These are phyloP conservation scores for Tetragonula carbonaria DNA, from an alignment of 2,888 invertebrate genomes.

Conservation along the genomic window DNA sequence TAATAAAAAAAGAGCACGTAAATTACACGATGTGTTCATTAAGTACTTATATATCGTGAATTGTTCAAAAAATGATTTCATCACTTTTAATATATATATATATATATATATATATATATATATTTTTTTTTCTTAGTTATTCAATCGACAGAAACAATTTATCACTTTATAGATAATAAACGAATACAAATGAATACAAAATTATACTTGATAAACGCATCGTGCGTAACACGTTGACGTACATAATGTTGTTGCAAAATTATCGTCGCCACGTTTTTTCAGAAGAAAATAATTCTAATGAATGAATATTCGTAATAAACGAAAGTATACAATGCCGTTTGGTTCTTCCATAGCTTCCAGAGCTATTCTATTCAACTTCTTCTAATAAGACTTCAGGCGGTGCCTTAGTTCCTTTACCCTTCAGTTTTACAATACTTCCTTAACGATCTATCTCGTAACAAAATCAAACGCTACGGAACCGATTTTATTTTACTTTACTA, in stretches of 20 bases:
- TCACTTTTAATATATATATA: not conserved
- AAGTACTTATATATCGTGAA: not conserved
- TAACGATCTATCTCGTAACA: conserved; percentile 38
- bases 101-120: too few species aligned
- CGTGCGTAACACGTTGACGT: not conserved
- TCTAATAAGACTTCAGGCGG: conserved; percentile 26
- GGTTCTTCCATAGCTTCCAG: conserved; percentile 20
- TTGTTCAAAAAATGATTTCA: not conserved
- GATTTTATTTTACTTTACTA: conserved; percentile 45
- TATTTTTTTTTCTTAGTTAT: not conserved
- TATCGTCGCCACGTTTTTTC: too few species aligned
- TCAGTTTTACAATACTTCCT: conserved; percentile 23
- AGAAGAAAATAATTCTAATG: not conserved
- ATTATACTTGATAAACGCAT: conserved; percentile 7
- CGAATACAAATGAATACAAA: not conserved
- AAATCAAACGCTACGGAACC: conserved; percentile 31
- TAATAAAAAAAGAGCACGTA: not conserved
- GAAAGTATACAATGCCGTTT: conserved; percentile 5
- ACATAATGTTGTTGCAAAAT: not conserved
- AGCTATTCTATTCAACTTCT: not conserved
- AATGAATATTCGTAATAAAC: not conserved
- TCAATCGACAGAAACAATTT: not conserved
- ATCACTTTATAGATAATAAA: not conserved
- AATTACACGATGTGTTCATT: conserved; percentile 11
- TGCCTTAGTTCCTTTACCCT: not conserved